These are phyloP conservation scores for Temnothorax longispinosus DNA, from an alignment of 1,140 invertebrate species.

Conservation along the genomic window DNA sequence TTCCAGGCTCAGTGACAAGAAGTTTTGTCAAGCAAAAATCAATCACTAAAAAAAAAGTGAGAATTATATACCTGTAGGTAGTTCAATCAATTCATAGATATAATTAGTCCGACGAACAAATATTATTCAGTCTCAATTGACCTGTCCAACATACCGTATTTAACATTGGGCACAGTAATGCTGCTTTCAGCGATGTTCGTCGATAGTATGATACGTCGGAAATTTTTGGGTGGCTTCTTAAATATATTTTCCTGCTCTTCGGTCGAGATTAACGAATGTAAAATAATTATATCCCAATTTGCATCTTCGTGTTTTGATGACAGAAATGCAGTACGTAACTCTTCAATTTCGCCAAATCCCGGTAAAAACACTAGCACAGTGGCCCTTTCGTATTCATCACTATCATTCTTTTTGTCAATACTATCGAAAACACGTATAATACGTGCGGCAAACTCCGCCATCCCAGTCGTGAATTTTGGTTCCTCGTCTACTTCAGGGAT, in stretches of 20 bases:
- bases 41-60: constrained; percentile 89
- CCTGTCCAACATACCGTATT: constrained; percentile 89
- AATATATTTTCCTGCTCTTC: constrained; percentile 81
- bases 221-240: constrained; percentile 86
- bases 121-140: background rate
- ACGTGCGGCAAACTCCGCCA: constrained; percentile 88
- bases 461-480: constrained; percentile 85
- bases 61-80: background rate
- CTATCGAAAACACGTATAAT: constrained; percentile 90
- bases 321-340: constrained; percentile 83
- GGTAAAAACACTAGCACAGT: constrained; percentile 95
- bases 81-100: background rate
- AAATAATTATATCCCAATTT: constrained; percentile 88
- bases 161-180: constrained; percentile 97
- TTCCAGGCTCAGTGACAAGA: constrained; percentile 90
- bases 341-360: constrained; percentile 93
- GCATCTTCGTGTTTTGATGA: constrained; percentile 75
- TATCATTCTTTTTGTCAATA: constrained; percentile 86
- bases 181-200: constrained; percentile 99
- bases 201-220: constrained; percentile 95
- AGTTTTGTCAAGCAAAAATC: constrained; percentile 98
- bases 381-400: constrained; percentile 81
- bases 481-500: constrained; percentile 85
- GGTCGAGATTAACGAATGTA: constrained; percentile 91
- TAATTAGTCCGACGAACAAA: background rate